phyloP scores from a whole-genome alignment of 2,888 invertebrate species.

The Athalia circularis region DNA sequence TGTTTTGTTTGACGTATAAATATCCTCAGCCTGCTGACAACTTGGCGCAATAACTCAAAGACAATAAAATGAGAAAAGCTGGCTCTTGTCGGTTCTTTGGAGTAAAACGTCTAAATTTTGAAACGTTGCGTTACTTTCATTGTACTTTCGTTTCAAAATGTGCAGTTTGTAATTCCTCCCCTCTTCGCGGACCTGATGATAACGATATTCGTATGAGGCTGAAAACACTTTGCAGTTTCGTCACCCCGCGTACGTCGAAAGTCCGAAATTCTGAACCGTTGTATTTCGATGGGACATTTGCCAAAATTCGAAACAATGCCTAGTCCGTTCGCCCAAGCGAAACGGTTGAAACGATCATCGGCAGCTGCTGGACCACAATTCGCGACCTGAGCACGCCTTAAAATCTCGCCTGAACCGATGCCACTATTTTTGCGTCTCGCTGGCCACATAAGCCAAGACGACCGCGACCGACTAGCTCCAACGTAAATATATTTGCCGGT shows the following conservation, averaged over 20 bases:
- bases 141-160: too few species aligned
- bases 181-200: neutral
- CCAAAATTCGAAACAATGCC: constrained; percentile 32
- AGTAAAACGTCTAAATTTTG: too few species aligned
- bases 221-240: neutral
- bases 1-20: too few species aligned
- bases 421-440: constrained; percentile 44
- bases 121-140: too few species aligned
- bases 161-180: too few species aligned
- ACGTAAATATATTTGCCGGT: constrained; percentile 43
- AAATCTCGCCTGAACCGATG: constrained; percentile 13
- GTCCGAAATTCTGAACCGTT: constrained; percentile 26
- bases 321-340: constrained; percentile 14
- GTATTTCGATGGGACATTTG: constrained; percentile 35
- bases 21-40: too few species aligned
- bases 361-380: constrained; percentile 16
- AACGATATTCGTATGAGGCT: constrained; percentile 7
- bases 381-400: neutral
- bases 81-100: too few species aligned
- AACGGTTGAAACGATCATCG: neutral
- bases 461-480: constrained; percentile 19
- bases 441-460: constrained; percentile 16
- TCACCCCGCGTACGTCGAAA: neutral
- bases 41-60: too few species aligned
- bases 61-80: too few species aligned